Base-by-base conservation (phyloP, 2,797 vertebrate genomes). In the Scolopax bukidnonensis region DNA sequence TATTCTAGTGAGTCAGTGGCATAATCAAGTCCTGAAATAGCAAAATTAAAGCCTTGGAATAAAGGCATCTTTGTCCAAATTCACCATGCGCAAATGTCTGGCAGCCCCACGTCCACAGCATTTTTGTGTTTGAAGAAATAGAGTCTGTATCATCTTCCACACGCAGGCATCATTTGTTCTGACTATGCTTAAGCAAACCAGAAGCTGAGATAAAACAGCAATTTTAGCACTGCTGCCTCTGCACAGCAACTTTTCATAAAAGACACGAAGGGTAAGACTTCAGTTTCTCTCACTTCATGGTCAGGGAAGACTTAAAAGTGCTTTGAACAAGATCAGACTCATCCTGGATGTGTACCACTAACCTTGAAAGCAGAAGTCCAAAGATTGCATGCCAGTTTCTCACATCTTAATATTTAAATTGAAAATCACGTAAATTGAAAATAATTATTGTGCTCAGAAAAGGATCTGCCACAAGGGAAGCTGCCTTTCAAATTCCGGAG, bases 41-140 rank as follows among this genome's bases (percentile, higher is more conserved):
- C 15, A 88, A 59, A 88, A 57, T 30, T 15, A 57, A 27, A 43
- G 19, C 45, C 43, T 28, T 69, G 51, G 36, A 84, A 84, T 32
- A 89, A 89, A 91, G 45, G 28, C 40, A 77, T 56, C 82, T 85
- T 82, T 85, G 64, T 76, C 43, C 71, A 82, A 43, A 53, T 53
- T 57, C 45, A 83, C 43, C 24, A 45, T 0, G 13, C 19, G 33
- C 24, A 48, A 65, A 10, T 18, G 28, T 15, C 68, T 59, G 53
- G n/a, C 60, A 76, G 28, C 25, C 33, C 25, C 59, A 86, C 4
- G 38, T 41, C 53, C 57, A 88, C 43, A 79, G 33, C 23, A 48
- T 51, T 91, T 80, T 2, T 41, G 8, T 48, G 30, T 67, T 70
- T 54, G 36, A 40, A 75, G 25, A 43, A 64, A 41, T 1, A 36